A percentile compares a stretch with the other conserved stretches of the same genome.
Conservation (phyloP, 2,888 invertebrate genomes). For the Amiota mariae region DNA sequence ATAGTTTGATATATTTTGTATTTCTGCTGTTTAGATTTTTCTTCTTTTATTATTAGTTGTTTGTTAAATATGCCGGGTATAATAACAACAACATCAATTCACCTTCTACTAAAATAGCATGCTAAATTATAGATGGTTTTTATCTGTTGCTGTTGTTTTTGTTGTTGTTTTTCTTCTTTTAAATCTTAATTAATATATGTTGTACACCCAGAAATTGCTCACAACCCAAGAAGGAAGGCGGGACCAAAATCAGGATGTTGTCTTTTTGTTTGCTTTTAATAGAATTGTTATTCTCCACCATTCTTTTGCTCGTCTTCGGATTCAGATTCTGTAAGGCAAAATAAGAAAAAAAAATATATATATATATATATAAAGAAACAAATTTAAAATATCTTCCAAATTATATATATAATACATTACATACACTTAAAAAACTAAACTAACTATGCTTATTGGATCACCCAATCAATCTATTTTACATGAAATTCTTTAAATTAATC, state of each 20-base stretch:
- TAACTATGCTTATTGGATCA: too few species aligned
- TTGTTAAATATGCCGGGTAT: too few species aligned
- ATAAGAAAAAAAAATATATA: constrained; percentile 9
- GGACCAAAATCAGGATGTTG: constrained; percentile 23
- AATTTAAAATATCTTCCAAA: not conserved
- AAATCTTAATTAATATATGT: too few species aligned
- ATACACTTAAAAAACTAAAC: too few species aligned
- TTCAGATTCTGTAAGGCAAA: constrained; percentile 71
- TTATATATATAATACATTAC: not conserved
- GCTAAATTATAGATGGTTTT: too few species aligned
- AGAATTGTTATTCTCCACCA: constrained; percentile 64
- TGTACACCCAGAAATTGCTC: constrained; percentile 21
- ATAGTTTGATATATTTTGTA: too few species aligned
- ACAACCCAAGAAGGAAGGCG: constrained; percentile 11
- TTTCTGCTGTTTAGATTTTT: too few species aligned
- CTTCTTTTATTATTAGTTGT: too few species aligned
- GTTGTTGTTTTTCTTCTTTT: too few species aligned
- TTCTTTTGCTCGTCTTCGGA: constrained; percentile 73
- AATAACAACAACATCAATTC: too few species aligned
- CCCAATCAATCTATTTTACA: constrained; percentile 52
- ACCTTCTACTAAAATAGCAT: too few species aligned
- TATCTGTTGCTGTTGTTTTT: too few species aligned
- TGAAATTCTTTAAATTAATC: constrained; percentile 33
- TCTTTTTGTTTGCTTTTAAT: constrained; percentile 38
- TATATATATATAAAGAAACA: constrained; percentile 9